Evolutionary conservation across 2,888 invertebrate genomes (phyloP), one percentile per base, ranked within the genome.

Genomic region (Stenodera caucasica): DNA sequence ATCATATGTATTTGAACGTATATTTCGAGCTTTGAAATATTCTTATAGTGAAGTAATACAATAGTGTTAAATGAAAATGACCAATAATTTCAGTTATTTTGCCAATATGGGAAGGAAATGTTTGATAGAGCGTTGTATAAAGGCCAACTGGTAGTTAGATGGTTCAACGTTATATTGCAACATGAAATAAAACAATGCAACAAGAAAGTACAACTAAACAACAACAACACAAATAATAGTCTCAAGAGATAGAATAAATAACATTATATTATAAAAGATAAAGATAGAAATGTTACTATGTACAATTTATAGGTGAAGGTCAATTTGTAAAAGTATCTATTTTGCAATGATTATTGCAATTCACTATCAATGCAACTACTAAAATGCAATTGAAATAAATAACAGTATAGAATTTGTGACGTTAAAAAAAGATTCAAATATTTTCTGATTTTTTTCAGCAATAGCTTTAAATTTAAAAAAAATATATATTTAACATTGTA

Each of bases 291-390:
- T 45, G 21, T 45, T 21, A 45, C 51, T 63, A 53, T 23, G 55
- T 52, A 55, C 51, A 32, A 65, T 60, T 65, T 63, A 65, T 65
- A 65, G 65, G 61, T 65, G 65, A 65, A 65, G 65, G 65, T 65
- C 65, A 60, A 37, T 63, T 45, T 65, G 65, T 65, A 65, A 65
- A 65, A 65, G 65, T 55, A 55, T 49, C 56, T 61, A 60, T 65
- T 65, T 65, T 62, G 65, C 65, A 65, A 65, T 53, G 55, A 59
- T 45, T 45, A 45, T 54, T 56, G 55, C 61, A 64, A 61, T 61
- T 58, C 58, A 58, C 58, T 64, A 58, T 64, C 61, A 57, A 64
- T 64, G 51, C 64, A 61, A 57, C 57, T 45, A 52, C 2, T 21
- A 21, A 45, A 45, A 45, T 45, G 18, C 52, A 52, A 52, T 54